Percentiles rank a stretch among this genome's conserved stretches.
These are phyloP conservation scores for Aplysina aerophoba DNA, from an alignment of 37 sponge, comb jelly and placozoan genomes.

Conservation along the genomic window DNA sequence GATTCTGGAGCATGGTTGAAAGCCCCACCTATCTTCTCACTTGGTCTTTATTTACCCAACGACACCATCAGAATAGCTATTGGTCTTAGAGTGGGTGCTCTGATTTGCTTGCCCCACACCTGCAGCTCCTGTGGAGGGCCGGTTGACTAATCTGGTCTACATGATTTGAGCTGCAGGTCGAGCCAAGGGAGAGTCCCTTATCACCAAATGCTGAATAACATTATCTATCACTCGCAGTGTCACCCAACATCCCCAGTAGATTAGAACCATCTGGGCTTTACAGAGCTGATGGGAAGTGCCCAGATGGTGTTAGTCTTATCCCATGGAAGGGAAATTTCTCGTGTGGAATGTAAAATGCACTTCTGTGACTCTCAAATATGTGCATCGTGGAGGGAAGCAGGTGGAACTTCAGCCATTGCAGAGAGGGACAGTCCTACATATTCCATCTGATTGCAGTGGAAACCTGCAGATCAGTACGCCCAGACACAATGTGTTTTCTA, in stretches of 20 bases:
- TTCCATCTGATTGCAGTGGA: no score
- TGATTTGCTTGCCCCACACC: conserved; percentile 33
- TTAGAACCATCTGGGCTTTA: conserved; percentile 30
- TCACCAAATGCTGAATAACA: conserved; percentile 36
- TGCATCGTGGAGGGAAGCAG: no score
- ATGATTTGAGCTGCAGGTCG: conserved; percentile 22
- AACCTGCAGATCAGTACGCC: no score
- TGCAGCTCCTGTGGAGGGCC: conserved; percentile 46
- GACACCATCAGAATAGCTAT: conserved; percentile 28
- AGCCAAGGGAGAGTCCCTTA: conserved; percentile 31
- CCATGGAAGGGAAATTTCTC: no score
- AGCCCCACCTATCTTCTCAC: conserved; percentile 29
- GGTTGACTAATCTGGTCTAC: conserved; percentile 17
- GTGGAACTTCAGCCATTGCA: no score
- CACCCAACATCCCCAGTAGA: conserved; percentile 30
- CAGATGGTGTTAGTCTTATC: conserved; percentile 40
- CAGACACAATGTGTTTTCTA: no score
- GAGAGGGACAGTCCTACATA: no score
- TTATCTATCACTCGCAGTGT: conserved; percentile 1
- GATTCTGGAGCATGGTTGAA: conserved; percentile 37
- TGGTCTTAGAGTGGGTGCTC: conserved; percentile 33
- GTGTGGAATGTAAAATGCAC: no score
- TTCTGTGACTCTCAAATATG: no score
- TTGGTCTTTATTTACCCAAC: conserved; percentile 3
- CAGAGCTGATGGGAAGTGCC: conserved; percentile 30